These are phyloP conservation scores for Bradypus variegatus DNA, from an alignment of 2,797 vertebrate genomes.

Conservation along the genomic window DNA sequence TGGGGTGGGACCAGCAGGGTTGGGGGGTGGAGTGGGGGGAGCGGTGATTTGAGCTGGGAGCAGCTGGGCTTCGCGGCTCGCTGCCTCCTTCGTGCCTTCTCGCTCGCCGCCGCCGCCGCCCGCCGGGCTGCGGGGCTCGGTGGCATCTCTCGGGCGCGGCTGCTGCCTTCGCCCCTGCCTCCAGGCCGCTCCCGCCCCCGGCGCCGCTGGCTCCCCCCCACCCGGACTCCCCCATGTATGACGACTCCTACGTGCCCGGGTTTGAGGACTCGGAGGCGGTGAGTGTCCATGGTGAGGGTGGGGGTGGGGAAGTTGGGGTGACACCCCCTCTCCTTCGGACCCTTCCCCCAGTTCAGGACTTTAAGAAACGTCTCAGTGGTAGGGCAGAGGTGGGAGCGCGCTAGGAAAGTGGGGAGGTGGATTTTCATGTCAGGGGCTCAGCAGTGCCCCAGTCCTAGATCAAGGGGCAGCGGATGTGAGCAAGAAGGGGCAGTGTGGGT, in stretches of 20 bases:
- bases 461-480: neutral
- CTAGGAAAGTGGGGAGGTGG: constrained; percentile 17
- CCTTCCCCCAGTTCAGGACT: constrained; percentile 50
- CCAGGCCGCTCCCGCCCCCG: constrained; percentile 47
- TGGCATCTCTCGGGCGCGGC: constrained; percentile 60
- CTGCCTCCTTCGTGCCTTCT: constrained; percentile 47
- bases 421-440: neutral
- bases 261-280: constrained; percentile 77
- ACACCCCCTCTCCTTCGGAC: constrained; percentile 32
- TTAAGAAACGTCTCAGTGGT: constrained; percentile 21
- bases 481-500: constrained; percentile 64
- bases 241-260: constrained; percentile 76
- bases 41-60: constrained; percentile 44
- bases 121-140: constrained; percentile 60
- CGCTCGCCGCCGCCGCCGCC: constrained; percentile 41
- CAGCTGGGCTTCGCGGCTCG: constrained; percentile 55
- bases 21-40: constrained; percentile 36
- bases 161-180: constrained; percentile 50
- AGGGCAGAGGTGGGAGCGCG: constrained; percentile 4
- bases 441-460: neutral
- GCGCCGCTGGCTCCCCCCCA: constrained; percentile 40
- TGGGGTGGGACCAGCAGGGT: constrained; percentile 65
- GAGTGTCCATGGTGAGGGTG: constrained; percentile 62
- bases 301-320: constrained; percentile 48
- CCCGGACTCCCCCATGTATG: constrained; percentile 74